These are phyloP conservation scores for Hybognathus amarus DNA, from an alignment of 2,797 vertebrate genomes.

Conservation along the genomic window DNA sequence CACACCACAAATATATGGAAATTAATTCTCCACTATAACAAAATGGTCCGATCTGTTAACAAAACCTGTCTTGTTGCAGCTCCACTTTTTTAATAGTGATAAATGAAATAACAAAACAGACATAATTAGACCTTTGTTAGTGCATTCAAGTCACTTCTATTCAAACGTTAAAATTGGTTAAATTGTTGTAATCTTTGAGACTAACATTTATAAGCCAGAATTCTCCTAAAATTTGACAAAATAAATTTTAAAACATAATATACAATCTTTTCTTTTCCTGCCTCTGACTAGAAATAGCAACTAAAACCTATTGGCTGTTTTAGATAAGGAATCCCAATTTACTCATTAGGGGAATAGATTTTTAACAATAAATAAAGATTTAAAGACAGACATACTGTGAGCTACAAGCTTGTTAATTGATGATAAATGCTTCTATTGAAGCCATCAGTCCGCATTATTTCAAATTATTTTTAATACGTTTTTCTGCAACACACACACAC, in stretches of 20 bases:
- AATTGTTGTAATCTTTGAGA: too few relatives aligned
- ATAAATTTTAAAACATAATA: background rate
- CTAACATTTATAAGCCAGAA: too few relatives aligned
- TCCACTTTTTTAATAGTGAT: background rate
- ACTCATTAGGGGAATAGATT: background rate
- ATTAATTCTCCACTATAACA: constrained; percentile 2
- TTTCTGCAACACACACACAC: too few relatives aligned
- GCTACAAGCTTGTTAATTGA: background rate
- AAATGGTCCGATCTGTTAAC: background rate
- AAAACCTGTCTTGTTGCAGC: background rate
- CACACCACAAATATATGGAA: constrained; percentile 8
- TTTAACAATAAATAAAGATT: background rate
- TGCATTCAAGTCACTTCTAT: background rate
- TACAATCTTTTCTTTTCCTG: background rate
- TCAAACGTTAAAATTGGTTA: background rate
- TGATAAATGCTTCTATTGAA: background rate
- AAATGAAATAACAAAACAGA: background rate
- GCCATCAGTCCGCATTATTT: background rate
- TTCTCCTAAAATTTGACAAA: background rate
- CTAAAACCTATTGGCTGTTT: background rate
- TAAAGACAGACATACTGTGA: background rate
- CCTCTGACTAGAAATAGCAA: background rate
- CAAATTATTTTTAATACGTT: too few relatives aligned
- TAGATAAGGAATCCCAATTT: background rate
- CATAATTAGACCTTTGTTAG: background rate